Evolutionary conservation across 2,797 vertebrate genomes (phyloP).

Genomic region (Sylvilagus floridanus): DNA sequence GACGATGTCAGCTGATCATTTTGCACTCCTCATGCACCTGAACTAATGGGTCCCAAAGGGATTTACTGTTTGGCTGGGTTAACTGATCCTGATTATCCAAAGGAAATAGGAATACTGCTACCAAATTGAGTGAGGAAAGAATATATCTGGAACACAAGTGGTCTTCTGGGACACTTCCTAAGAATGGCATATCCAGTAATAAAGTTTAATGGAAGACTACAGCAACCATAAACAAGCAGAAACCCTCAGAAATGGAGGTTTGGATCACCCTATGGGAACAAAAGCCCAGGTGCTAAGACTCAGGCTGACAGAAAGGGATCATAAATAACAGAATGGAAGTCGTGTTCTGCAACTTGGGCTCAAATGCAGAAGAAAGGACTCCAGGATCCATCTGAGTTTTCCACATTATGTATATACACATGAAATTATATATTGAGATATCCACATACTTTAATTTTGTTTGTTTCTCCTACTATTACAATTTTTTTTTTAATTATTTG

Average conservation of each 20-base stretch:
- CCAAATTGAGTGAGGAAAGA: conserved; percentile 3
- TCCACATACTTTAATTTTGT: background rate
- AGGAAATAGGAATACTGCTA: background rate
- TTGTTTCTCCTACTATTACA: background rate
- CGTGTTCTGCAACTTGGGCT: conserved; percentile 6
- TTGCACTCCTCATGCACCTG: background rate
- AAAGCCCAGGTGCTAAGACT: background rate
- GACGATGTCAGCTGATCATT: background rate
- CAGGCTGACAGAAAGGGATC: background rate
- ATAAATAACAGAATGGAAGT: background rate
- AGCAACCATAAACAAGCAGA: background rate
- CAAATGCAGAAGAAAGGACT: background rate
- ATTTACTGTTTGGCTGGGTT: background rate
- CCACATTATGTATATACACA: background rate
- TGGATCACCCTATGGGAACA: background rate
- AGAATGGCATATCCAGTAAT: background rate
- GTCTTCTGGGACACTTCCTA: conserved; percentile 2
- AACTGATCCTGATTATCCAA: conserved; percentile 30
- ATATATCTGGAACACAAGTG: background rate
- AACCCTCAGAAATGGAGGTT: background rate
- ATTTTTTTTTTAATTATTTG: too few relatives aligned
- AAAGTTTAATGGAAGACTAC: background rate
- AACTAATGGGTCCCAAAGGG: background rate
- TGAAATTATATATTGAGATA: background rate
- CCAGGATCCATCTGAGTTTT: background rate